These are phyloP conservation scores for Gallinago media DNA, from an alignment of 2,113 vertebrate species.

Conservation along the genomic window DNA sequence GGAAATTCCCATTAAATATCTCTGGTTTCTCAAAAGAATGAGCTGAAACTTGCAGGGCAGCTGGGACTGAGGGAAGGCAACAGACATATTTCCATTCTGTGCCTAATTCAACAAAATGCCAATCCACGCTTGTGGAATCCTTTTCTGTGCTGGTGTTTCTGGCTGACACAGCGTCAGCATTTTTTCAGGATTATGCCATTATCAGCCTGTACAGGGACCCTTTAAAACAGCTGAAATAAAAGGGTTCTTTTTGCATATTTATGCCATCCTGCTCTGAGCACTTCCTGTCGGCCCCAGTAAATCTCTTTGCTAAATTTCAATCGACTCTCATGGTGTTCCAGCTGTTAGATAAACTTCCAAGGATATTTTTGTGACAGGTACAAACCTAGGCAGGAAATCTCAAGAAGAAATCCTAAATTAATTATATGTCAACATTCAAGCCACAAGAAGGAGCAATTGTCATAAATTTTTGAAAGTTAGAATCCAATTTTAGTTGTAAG, in stretches of 20 bases:
- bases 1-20: constrained; percentile 5
- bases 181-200: constrained; percentile 27
- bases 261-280: constrained; percentile 58
- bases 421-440: constrained; percentile 81
- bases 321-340: constrained; percentile 24
- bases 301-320: constrained; percentile 54
- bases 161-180: constrained; percentile 24
- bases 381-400: constrained; percentile 78
- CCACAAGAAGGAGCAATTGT: constrained; percentile 84
- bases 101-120: not conserved
- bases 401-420: constrained; percentile 80
- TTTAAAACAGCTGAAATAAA: constrained; percentile 33
- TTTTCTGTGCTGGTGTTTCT: not conserved
- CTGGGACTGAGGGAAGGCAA: not conserved
- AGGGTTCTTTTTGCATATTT: constrained; percentile 56
- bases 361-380: constrained; percentile 81
- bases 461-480: constrained; percentile 75
- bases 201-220: constrained; percentile 14
- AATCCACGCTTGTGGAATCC: not conserved
- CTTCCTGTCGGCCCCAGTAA: constrained; percentile 67
- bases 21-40: constrained; percentile 5
- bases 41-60: not conserved
- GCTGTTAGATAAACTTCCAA: constrained; percentile 79
- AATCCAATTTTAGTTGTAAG: constrained; percentile 75
- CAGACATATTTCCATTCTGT: not conserved